Conservation (phyloP, 2,797 vertebrate species). For the Chloroceryle amazona region DNA sequence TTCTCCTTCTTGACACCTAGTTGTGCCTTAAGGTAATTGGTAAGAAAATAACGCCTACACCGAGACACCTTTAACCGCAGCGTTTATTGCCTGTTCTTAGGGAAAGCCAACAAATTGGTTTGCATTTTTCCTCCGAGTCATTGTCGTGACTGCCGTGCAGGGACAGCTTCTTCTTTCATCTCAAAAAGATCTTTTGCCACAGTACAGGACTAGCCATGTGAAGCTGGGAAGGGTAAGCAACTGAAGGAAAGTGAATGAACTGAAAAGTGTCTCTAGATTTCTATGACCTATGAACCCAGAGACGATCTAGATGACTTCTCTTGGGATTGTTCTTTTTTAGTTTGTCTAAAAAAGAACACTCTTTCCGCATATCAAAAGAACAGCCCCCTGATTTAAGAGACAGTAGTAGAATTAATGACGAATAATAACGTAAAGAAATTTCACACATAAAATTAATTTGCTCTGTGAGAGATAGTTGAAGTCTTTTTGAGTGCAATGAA, state of each 20-base stretch:
- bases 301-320: neutral
- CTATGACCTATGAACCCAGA: neutral
- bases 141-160: no score
- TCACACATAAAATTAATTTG: neutral
- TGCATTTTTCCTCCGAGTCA: no score
- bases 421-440: neutral
- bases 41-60: no score
- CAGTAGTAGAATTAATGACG: neutral
- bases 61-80: no score
- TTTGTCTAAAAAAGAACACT: neutral
- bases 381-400: neutral
- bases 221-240: neutral
- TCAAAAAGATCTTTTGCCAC: neutral
- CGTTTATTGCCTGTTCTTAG: no score
- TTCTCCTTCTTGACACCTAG: no score
- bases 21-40: no score
- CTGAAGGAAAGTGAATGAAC: neutral
- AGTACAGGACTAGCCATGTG: neutral
- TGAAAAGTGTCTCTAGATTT: neutral
- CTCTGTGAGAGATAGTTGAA: neutral
- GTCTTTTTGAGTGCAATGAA: neutral
- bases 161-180: neutral
- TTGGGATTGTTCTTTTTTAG: neutral
- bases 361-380: neutral
- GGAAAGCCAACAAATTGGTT: no score